Base-by-base conservation (phyloP, 2,113 vertebrate genomes). In the Euleptes europaea region DNA sequence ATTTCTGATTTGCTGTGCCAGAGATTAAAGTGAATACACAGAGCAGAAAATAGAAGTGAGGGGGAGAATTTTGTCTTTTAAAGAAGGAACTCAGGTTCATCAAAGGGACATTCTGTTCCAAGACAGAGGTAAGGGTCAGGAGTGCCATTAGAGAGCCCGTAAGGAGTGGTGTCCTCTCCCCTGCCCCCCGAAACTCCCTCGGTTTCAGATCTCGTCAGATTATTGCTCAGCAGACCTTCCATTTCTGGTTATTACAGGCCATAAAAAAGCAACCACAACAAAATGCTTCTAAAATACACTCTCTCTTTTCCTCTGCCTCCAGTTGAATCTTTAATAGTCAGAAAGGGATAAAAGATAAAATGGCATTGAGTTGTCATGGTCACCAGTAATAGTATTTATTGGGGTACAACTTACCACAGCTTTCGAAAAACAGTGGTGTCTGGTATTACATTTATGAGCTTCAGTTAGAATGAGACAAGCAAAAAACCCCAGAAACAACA, bases 31-130 rank as follows among this genome's bases (percentile, higher is more conserved):
- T 77, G 82, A 89, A 83, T 71, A 86, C 38, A 65, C 35, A 69
- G 87, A 86, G 44, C 76, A 85, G 81, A 90, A 90, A 78, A 89
- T 82, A 72, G 78, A 78, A 85, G 54, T 51, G 86, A 71, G 74
- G 79, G 78, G 78, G 82, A 86, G 65, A 87, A 51, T 21, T 40
- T 23, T 38, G 65, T 78, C 60, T 70, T 88, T 85, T 71, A 49
- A 17, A n/a, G 73, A 88, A 67, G n/a, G 26, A 63, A 23, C 60
- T 63, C 72, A 65, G 35, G 40, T 86, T 81, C 84, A 84, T 86
- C 63, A 88, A 86, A 80, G 35, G 60, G 73, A 70, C 76, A 49
- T 79, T 86, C 54, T 38, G 28, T 33, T 47, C 21, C 17, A 38
- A 60, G 77, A 54, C 51, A n/a, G 28, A 51, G 70, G 33, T 21